Percentiles rank a stretch among this genome's conserved stretches.
Conservation (phyloP, 2,888 invertebrate species). For the Chymomyza amoena region DNA sequence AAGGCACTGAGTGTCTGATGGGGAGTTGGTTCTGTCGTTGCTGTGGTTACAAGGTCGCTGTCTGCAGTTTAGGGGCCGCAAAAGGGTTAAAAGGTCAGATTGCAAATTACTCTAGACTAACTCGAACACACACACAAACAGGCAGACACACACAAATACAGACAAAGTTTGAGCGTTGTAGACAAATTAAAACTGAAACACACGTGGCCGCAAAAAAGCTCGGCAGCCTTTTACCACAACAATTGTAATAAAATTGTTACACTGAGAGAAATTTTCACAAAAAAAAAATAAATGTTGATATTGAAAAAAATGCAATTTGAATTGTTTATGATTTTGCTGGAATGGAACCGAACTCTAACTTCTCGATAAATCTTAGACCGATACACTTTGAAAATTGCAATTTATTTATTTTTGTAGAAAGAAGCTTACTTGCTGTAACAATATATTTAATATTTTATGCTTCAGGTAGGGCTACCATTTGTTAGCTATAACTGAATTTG, state of each 20-base stretch:
- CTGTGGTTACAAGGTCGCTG: conserved; percentile 68
- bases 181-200: conserved; percentile 58
- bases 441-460: too few species aligned
- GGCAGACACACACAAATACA: conserved; percentile 4
- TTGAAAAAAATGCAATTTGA: too few species aligned
- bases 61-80: conserved; percentile 36
- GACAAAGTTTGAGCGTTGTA: conserved; percentile 5
- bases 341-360: too few species aligned
- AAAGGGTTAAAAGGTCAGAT: conserved; percentile 67
- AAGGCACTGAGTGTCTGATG: not conserved
- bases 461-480: too few species aligned
- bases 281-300: too few species aligned
- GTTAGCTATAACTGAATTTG: too few species aligned
- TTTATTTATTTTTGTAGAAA: too few species aligned
- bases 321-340: too few species aligned
- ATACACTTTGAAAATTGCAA: too few species aligned
- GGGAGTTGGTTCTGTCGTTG: conserved; percentile 21
- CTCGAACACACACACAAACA: conserved; percentile 20
- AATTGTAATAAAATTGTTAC: not conserved
- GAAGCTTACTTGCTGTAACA: too few species aligned
- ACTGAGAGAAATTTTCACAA: not conserved
- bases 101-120: conserved; percentile 55
- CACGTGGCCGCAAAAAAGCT: conserved; percentile 44
- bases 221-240: conserved; percentile 24
- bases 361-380: too few species aligned